Conservation (phyloP, 2,888 invertebrate species). For the Drosophila diplacantha region DNA sequence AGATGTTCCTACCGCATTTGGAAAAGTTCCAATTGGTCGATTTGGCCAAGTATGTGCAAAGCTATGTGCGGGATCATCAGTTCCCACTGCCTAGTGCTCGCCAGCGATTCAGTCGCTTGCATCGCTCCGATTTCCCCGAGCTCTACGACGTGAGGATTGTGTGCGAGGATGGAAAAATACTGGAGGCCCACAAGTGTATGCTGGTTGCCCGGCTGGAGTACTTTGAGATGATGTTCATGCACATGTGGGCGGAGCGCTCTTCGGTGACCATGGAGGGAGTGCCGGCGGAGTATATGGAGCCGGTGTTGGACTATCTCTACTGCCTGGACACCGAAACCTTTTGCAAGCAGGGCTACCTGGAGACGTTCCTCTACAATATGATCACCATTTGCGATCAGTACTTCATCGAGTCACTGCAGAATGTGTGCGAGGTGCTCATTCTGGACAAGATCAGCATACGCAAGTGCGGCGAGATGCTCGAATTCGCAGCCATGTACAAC, state of each 20-base stretch:
- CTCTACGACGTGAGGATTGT: constrained; percentile 82
- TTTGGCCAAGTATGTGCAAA: constrained; percentile 68
- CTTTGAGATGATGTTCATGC: constrained; percentile 89
- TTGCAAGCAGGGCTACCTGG: constrained; percentile 82
- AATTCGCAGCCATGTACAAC: constrained; percentile 87
- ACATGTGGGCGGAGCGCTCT: constrained; percentile 81
- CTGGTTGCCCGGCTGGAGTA: constrained; percentile 89
- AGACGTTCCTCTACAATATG: constrained; percentile 84
- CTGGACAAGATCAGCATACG: constrained; percentile 83
- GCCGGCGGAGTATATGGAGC: constrained; percentile 79
- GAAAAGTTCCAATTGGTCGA: constrained; percentile 72
- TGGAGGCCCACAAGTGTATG: constrained; percentile 89
- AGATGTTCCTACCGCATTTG: constrained; percentile 66
- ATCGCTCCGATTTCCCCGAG: constrained; percentile 78
- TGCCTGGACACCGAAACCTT: constrained; percentile 82
- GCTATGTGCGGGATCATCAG: constrained; percentile 49
- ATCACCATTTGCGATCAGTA: constrained; percentile 89
- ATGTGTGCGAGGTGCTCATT: constrained; percentile 84
- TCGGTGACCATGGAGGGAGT: constrained; percentile 73
- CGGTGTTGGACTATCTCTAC: constrained; percentile 87
- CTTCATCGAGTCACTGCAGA: constrained; percentile 84
- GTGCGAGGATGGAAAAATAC: constrained; percentile 78
- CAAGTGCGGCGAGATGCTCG: constrained; percentile 87
- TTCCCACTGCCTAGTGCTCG: constrained; percentile 52
- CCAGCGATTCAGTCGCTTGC: constrained; percentile 76